These are phyloP conservation scores for Noctua comes DNA, from an alignment of 2,888 invertebrate genomes.

Conservation along the genomic window DNA sequence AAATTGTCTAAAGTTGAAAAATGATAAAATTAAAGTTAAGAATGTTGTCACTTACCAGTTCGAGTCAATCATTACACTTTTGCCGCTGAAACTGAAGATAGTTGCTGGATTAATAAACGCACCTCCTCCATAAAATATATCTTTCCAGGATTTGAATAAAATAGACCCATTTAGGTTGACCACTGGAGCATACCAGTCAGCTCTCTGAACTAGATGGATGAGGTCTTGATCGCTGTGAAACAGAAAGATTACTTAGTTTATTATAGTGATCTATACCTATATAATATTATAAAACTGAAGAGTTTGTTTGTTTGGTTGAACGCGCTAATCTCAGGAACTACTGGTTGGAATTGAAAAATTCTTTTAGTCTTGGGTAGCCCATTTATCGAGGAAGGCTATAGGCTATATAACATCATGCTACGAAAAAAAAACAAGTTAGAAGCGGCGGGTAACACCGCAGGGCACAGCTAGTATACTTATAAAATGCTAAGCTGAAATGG, in stretches of 20 bases:
- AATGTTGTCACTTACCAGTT: conserved; percentile 75
- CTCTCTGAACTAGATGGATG: conserved; percentile 20
- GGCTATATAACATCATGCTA: too few species aligned
- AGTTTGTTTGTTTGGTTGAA: too few species aligned
- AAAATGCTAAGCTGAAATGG: too few species aligned
- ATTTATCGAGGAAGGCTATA: too few species aligned
- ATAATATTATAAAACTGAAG: too few species aligned
- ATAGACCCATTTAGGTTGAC: conserved; percentile 75
- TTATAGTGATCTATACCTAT: too few species aligned
- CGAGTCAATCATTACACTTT: conserved; percentile 78
- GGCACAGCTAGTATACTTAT: too few species aligned
- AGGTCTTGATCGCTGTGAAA: conserved; percentile 52
- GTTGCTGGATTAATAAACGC: conserved; percentile 64
- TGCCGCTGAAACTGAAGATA: conserved; percentile 81
- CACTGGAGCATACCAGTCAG: conserved; percentile 74
- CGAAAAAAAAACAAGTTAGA: too few species aligned
- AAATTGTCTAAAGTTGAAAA: neutral
- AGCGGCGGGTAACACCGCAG: too few species aligned
- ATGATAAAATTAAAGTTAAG: neutral
- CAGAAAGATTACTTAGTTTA: neutral
- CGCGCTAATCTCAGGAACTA: too few species aligned
- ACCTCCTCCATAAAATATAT: conserved; percentile 80
- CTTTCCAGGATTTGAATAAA: conserved; percentile 82
- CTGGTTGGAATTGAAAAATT: too few species aligned
- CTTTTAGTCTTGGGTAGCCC: too few species aligned